Percentiles rank a stretch among this genome's conserved stretches.
These are phyloP conservation scores for Heliothis virescens DNA, from an alignment of 1,140 invertebrate genomes.

Conservation along the genomic window DNA sequence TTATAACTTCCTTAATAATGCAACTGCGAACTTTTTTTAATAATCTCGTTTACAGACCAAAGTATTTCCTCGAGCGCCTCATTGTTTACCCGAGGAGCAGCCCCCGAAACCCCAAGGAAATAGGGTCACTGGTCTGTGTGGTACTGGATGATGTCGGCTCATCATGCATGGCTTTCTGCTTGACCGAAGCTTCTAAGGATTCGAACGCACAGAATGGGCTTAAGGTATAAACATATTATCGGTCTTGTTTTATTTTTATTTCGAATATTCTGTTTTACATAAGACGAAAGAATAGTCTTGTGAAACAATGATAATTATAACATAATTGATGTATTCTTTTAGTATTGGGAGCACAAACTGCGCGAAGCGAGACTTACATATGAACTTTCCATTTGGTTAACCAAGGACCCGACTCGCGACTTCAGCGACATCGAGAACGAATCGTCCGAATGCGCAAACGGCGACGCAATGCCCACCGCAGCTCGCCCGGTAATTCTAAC, in stretches of 20 bases:
- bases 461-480: constrained; percentile 14
- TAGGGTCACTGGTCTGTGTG: constrained; percentile 49
- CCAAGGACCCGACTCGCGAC: constrained; percentile 66
- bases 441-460: constrained; percentile 57
- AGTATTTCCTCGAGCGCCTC: constrained; percentile 24
- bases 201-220: constrained; percentile 53
- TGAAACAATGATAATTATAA: neutral
- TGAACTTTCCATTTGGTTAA: constrained; percentile 66
- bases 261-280: no score
- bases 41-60: constrained; percentile 39
- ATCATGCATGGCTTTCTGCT: constrained; percentile 65
- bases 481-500: constrained; percentile 48
- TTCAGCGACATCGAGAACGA: constrained; percentile 70
- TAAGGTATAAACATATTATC: constrained; percentile 57
- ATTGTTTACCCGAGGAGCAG: neutral
- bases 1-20: neutral
- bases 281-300: neutral
- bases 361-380: constrained; percentile 76
- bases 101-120: constrained; percentile 1
- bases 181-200: constrained; percentile 71
- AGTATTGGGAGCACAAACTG: constrained; percentile 76
- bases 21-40: constrained; percentile 2
- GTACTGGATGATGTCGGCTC: constrained; percentile 76
- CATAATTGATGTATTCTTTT: constrained; percentile 26
- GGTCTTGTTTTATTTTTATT: no score